A percentile compares a stretch with the other conserved stretches of the same genome.
Evolutionary conservation across 1,140 invertebrate species (phyloP).

Genomic region (Schmidtea mediterranea): DNA sequence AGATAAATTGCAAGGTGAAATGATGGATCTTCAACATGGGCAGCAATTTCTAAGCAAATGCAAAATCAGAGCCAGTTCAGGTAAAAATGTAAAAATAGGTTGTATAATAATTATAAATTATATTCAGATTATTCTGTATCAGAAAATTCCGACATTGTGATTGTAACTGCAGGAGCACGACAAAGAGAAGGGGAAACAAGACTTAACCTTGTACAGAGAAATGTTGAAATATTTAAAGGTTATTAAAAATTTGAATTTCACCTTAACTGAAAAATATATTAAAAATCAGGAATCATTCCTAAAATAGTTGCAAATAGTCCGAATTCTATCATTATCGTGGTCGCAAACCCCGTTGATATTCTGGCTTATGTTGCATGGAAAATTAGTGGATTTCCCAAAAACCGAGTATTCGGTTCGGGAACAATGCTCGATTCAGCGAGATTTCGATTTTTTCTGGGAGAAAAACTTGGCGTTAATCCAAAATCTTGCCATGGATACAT

Average conservation of each 20-base stretch:
- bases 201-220: slow-evolving; percentile 51
- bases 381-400: slow-evolving; percentile 51
- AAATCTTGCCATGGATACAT: no score
- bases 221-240: slow-evolving; percentile 56
- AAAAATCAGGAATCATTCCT: slow-evolving; percentile 31
- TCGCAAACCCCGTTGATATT: slow-evolving; percentile 73
- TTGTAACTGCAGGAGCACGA: slow-evolving; percentile 58
- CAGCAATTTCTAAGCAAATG: no score
- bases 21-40: no score
- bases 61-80: no score
- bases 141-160: slow-evolving; percentile 49
- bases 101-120: slow-evolving; percentile 6
- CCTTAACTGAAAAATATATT: no score
- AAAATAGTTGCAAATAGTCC: slow-evolving; percentile 54
- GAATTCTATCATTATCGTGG: slow-evolving; percentile 52
- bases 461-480: no score
- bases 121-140: slow-evolving; percentile 43
- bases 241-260: no score
- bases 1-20: no score
- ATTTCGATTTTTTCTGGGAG: slow-evolving; percentile 57
- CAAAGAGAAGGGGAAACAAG: slow-evolving; percentile 58
- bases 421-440: no score
- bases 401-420: slow-evolving; percentile 63
- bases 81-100: no score
- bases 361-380: slow-evolving; percentile 89